Evolutionary conservation across 2,888 invertebrate genomes (phyloP), one percentile per base, ranked within the genome.

Genomic region (Coelinius sp.): DNA sequence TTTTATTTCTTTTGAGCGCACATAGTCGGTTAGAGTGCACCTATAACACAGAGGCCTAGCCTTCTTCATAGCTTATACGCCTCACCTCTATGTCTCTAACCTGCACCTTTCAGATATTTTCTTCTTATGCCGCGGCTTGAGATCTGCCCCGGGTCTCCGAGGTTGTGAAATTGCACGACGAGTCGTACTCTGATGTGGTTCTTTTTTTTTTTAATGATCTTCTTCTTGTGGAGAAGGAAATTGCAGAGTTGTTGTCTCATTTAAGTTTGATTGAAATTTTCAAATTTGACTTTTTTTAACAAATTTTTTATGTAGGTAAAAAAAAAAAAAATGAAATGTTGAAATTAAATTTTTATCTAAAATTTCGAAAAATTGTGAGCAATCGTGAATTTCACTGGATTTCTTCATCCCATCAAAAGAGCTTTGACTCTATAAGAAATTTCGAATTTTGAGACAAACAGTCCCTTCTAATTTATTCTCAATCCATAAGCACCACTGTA

Each of bases 31-130:
- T 31, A 31, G 56, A 56, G 56, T 62, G 52, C 44, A 63, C 35
- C 68, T 62, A 74, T 71, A 68, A 66, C 70, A 44, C 59, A 73
- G n/a, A n/a, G 71, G 73, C 76, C 71, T 71, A 74, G 75, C 76
- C 81, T 81, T 78, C 80, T 79, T 77, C 74, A 74, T 73, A 78
- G 80, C 78, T 77, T 73, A 73, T 76, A 75, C 78, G 78, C 79
- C 77, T 78, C 79, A 77, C 79, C 76, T 76, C 78, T 76, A 77
- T 77, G 78, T 75, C 77, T 79, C 77, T 82, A 83, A 82, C 81
- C 84, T 85, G 84, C 80, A 81, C 83, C 83, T 82, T 78, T 82
- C 82, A 79, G 81, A 78, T 82, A 82, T 84, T 83, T 83, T 83
- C 83, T 82, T 81, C 59, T 59, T 56, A 35, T 59, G 59, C 59